Conservation (phyloP, 1,140 invertebrate genomes). For the Hyposmocoma kahamanoa region DNA sequence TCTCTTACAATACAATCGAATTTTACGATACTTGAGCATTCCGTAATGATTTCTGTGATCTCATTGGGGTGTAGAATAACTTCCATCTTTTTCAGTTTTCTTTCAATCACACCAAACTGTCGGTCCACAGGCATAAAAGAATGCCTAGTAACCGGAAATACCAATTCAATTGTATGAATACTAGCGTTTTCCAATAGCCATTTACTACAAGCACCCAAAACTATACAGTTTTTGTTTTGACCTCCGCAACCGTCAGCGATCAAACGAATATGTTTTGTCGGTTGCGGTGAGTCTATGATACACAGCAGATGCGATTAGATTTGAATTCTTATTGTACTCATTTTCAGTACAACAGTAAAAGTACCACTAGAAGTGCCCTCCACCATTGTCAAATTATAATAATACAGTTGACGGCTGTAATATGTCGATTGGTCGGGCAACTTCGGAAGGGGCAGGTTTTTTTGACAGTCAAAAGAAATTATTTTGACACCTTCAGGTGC, state of each 20-base stretch:
- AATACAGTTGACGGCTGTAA: conserved; percentile 23
- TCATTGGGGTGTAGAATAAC: conserved; percentile 20
- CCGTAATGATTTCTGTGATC: conserved; percentile 10
- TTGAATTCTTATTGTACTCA: conserved; percentile 17
- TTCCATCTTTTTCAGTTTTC: conserved; percentile 15
- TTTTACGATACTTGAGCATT: conserved; percentile 8
- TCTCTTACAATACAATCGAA: conserved; percentile 5
- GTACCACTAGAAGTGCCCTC: conserved; percentile 18
- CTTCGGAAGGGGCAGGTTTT: conserved; percentile 19
- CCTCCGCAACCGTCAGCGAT: conserved; percentile 28
- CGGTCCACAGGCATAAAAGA: conserved; percentile 25
- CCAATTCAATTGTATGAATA: conserved; percentile 18
- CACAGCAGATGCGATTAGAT: conserved; percentile 20
- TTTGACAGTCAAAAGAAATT: conserved; percentile 20
- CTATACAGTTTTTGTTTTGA: conserved; percentile 30
- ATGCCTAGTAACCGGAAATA: conserved; percentile 27
- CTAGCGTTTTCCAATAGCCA: conserved; percentile 14
- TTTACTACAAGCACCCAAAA: conserved; percentile 21
- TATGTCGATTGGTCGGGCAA: conserved; percentile 25
- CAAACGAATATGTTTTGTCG: conserved; percentile 16
- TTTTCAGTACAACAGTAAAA: conserved; percentile 21
- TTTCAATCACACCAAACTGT: conserved; percentile 17
- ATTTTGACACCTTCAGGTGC: conserved; percentile 5
- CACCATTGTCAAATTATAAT: conserved; percentile 23
- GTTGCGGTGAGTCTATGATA: conserved; percentile 11